A percentile compares a stretch with the other conserved stretches of the same genome.
Conservation (phyloP, 92 coral and sea anemone genomes). For the Epizoanthus illoricatus region DNA sequence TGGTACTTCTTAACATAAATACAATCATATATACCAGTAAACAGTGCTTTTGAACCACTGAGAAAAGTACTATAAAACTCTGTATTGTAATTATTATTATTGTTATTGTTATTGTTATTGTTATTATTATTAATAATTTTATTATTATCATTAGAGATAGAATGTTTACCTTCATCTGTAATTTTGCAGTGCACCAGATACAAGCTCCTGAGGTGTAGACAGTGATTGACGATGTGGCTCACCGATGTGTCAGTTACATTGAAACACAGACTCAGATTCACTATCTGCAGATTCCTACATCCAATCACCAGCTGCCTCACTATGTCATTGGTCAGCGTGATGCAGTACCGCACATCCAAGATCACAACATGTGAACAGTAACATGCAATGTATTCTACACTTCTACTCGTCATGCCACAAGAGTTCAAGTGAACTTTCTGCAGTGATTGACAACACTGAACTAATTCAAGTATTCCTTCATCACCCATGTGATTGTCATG, state of each 20-base stretch:
- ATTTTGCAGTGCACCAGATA: slow-evolving; percentile 86
- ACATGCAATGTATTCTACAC: slow-evolving; percentile 57
- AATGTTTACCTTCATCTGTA: slow-evolving; percentile 78
- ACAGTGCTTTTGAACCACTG: too few species aligned
- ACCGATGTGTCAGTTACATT: slow-evolving; percentile 79
- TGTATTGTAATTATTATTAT: too few species aligned
- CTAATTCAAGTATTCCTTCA: slow-evolving; percentile 72
- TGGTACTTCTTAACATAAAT: too few species aligned
- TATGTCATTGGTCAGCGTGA: slow-evolving; percentile 59
- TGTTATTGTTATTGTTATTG: too few species aligned
- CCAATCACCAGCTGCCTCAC: slow-evolving; percentile 63
- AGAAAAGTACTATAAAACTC: too few species aligned
- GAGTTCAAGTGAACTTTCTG: slow-evolving; percentile 75
- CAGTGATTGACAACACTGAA: slow-evolving; percentile 68
- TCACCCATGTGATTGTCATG: slow-evolving; percentile 63
- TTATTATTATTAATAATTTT: too few species aligned
- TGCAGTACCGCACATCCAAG: slow-evolving; percentile 80
- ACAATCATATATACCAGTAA: too few species aligned
- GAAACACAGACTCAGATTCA: slow-evolving; percentile 89
- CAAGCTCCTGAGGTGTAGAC: slow-evolving; percentile 65
- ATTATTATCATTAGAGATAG: too few species aligned
- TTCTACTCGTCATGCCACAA: slow-evolving; percentile 72
- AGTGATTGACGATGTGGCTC: slow-evolving; percentile 57
- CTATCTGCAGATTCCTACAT: slow-evolving; percentile 56
- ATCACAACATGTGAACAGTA: slow-evolving; percentile 53